Percentiles rank a stretch among this genome's conserved stretches.
These are phyloP conservation scores for Phengaris arion DNA, from an alignment of 2,888 invertebrate species.

Conservation along the genomic window DNA sequence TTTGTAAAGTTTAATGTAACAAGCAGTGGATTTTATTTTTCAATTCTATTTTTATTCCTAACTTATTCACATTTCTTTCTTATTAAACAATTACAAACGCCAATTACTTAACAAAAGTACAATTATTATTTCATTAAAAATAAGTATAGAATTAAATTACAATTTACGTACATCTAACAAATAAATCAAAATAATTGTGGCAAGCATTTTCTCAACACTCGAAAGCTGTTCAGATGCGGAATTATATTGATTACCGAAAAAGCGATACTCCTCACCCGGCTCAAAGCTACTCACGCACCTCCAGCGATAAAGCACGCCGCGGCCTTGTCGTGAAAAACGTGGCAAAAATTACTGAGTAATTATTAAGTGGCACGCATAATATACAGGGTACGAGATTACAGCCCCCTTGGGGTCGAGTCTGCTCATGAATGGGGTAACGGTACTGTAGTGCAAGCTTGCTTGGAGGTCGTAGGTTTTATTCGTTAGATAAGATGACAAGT, in stretches of 20 bases:
- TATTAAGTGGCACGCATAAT: slow-evolving; percentile 29
- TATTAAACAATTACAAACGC: too few species aligned
- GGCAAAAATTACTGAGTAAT: slow-evolving; percentile 29
- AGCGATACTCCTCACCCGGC: slow-evolving; percentile 31
- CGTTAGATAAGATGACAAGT: too few species aligned
- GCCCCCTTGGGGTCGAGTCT: neutral
- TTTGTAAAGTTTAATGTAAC: neutral
- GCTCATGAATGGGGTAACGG: neutral
- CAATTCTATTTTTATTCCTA: neutral
- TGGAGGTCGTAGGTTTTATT: too few species aligned
- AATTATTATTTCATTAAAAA: too few species aligned
- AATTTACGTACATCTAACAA: too few species aligned
- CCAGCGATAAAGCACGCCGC: slow-evolving; percentile 37
- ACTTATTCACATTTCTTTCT: neutral
- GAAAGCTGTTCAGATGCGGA: slow-evolving; percentile 7
- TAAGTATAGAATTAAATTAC: too few species aligned
- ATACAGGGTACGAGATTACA: neutral
- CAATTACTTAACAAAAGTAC: too few species aligned
- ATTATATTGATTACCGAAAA: slow-evolving; percentile 35
- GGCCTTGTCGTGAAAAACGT: slow-evolving; percentile 30
- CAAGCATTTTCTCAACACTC: neutral
- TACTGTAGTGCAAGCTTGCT: too few species aligned
- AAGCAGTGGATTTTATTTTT: too few species aligned
- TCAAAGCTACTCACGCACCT: slow-evolving; percentile 36
- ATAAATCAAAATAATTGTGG: too few species aligned